Evolutionary conservation across 2,797 vertebrate species (phyloP).

Genomic region (Monodelphis domestica): DNA sequence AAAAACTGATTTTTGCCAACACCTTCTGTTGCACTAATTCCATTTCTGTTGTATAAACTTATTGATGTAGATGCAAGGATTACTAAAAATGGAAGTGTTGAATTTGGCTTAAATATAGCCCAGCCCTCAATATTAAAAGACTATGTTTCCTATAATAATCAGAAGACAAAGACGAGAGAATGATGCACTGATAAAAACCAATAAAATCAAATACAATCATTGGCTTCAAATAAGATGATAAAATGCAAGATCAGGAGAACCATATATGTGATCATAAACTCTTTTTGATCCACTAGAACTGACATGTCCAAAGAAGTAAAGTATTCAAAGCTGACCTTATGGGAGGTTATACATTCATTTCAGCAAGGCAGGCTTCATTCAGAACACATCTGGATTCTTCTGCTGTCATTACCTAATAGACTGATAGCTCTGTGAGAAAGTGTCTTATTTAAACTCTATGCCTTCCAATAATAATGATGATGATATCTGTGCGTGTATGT

Average conservation of each 20-base stretch:
- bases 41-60: slow-evolving; percentile 23
- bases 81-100: slow-evolving; percentile 1
- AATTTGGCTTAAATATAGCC: slow-evolving; percentile 54
- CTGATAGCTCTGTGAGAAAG: neutral
- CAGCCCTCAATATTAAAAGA: slow-evolving; percentile 60
- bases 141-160: slow-evolving; percentile 65
- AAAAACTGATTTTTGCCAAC: neutral
- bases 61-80: slow-evolving; percentile 3
- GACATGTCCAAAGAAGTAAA: neutral
- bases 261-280: neutral
- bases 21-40: slow-evolving; percentile 25
- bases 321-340: slow-evolving; percentile 6
- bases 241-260: slow-evolving; percentile 44
- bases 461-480: neutral
- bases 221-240: slow-evolving; percentile 61
- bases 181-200: slow-evolving; percentile 47
- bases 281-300: neutral
- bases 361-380: neutral
- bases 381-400: neutral
- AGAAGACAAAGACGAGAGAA: slow-evolving; percentile 64
- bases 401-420: neutral
- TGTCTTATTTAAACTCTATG: neutral
- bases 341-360: neutral
- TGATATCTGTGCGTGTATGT: neutral
- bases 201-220: slow-evolving; percentile 63